Conservation (phyloP, 2,888 invertebrate genomes). For the Lepidochrysops patricia region DNA sequence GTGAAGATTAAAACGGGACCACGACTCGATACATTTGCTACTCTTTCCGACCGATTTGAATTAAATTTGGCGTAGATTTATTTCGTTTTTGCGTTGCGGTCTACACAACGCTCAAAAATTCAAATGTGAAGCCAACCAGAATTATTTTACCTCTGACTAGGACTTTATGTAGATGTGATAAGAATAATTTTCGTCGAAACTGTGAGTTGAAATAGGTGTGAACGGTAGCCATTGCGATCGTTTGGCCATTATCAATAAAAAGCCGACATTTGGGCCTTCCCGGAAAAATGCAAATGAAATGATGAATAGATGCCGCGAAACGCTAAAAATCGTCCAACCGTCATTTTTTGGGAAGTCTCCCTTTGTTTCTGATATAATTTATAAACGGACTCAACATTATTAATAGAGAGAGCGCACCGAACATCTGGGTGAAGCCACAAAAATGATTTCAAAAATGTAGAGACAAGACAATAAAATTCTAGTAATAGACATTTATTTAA, state of each 20-base stretch:
- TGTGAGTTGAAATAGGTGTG: too few relatives aligned
- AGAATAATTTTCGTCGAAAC: too few relatives aligned
- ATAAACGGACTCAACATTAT: too few relatives aligned
- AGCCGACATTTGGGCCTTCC: conserved; percentile 20
- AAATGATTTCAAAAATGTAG: too few relatives aligned
- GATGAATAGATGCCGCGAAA: conserved; percentile 62
- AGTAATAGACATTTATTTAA: too few relatives aligned
- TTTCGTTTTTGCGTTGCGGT: not conserved
- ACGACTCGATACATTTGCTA: too few relatives aligned
- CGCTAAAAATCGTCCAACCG: conserved; percentile 40
- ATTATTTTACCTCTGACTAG: too few relatives aligned
- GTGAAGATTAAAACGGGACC: too few relatives aligned
- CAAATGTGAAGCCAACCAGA: not conserved
- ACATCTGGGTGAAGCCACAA: too few relatives aligned
- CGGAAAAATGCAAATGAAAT: conserved; percentile 68
- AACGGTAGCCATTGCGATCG: not conserved
- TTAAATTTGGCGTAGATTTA: not conserved
- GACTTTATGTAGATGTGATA: too few relatives aligned
- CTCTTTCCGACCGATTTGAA: not conserved
- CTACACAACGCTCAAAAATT: not conserved
- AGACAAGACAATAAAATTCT: too few relatives aligned
- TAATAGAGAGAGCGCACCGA: too few relatives aligned
- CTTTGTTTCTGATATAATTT: conserved; percentile 24
- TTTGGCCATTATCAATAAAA: conserved; percentile 6
- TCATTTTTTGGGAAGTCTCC: conserved; percentile 47